phyloP scores from a whole-genome alignment of 2,888 invertebrate species.

The Hirtodrosophila duncani region DNA sequence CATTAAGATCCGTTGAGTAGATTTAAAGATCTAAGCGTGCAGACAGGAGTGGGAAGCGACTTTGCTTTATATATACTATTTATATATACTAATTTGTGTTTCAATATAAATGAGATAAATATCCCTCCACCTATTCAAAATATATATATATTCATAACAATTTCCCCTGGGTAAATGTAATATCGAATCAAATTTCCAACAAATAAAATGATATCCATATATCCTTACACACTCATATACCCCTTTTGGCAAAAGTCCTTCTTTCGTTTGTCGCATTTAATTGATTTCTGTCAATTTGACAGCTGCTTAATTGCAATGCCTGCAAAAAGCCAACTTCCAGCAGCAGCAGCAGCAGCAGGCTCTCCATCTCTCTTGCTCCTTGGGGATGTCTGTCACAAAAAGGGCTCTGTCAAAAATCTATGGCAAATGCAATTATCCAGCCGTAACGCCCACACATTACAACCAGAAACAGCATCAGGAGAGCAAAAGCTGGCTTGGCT shows the following conservation, averaged over 20 bases:
- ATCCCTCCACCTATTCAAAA: too few species aligned
- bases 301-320: slow-evolving; percentile 35
- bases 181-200: not conserved
- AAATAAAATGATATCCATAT: not conserved
- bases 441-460: slow-evolving; percentile 68
- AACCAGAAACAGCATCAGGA: slow-evolving; percentile 26
- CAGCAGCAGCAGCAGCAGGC: too few species aligned
- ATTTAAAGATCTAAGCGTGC: too few species aligned
- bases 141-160: too few species aligned
- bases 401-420: slow-evolving; percentile 19
- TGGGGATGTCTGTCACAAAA: slow-evolving; percentile 8
- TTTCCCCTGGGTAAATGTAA: too few species aligned
- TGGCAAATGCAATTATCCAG: slow-evolving; percentile 63
- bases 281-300: slow-evolving; percentile 54
- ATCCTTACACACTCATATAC: not conserved
- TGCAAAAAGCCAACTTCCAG: slow-evolving; percentile 8
- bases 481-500: slow-evolving; percentile 34
- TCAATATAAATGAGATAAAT: too few species aligned
- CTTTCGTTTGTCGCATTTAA: slow-evolving; percentile 29
- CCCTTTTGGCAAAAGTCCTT: not conserved
- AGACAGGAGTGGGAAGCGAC: too few species aligned
- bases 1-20: too few species aligned
- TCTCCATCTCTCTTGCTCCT: slow-evolving; percentile 37
- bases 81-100: too few species aligned
- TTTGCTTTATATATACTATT: too few species aligned